Evolutionary conservation across 64 coral and sea anemone genomes (phyloP).

Genomic region (Stichodactyla mertensii): DNA sequence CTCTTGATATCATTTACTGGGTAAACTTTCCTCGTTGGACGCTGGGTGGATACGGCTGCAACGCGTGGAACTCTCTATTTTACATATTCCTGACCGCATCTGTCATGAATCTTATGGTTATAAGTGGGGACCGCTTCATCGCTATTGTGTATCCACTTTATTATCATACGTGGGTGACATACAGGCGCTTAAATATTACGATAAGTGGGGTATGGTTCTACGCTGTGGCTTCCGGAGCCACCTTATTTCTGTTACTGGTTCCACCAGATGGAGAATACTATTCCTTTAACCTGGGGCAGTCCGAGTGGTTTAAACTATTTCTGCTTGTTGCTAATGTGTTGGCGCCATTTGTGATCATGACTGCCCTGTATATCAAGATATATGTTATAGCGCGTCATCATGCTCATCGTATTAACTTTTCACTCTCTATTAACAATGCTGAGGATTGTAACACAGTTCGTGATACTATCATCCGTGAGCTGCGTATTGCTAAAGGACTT

Average conservation of each 20-base stretch:
- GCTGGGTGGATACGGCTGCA: conserved; percentile 44
- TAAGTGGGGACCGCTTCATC: conserved; percentile 68
- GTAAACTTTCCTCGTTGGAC: conserved; percentile 69
- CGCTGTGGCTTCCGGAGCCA: conserved; percentile 13
- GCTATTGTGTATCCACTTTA: conserved; percentile 74
- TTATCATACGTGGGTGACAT: conserved; percentile 53
- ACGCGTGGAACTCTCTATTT: conserved; percentile 77
- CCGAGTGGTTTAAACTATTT: conserved; percentile 39
- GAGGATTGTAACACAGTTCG: not conserved
- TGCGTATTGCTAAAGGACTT: conserved; percentile 59
- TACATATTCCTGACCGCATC: conserved; percentile 72
- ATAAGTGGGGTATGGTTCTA: conserved; percentile 57
- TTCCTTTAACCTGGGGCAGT: conserved; percentile 52
- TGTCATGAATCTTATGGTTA: conserved; percentile 60
- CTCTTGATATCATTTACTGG: conserved; percentile 75
- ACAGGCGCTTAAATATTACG: conserved; percentile 19
- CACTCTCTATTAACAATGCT: not conserved
- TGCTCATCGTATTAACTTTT: conserved; percentile 17
- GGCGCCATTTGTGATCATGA: conserved; percentile 55
- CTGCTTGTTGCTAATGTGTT: conserved; percentile 64
- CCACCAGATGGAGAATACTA: conserved; percentile 53
- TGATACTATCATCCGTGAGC: conserved; percentile 47
- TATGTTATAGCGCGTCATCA: conserved; percentile 64
- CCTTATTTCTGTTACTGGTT: conserved; percentile 46
- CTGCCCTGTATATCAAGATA: conserved; percentile 64